A percentile compares a stretch with the other conserved stretches of the same genome.
Conservation (phyloP, 2,113 vertebrate genomes). For the Misgurnus mizolepis region DNA sequence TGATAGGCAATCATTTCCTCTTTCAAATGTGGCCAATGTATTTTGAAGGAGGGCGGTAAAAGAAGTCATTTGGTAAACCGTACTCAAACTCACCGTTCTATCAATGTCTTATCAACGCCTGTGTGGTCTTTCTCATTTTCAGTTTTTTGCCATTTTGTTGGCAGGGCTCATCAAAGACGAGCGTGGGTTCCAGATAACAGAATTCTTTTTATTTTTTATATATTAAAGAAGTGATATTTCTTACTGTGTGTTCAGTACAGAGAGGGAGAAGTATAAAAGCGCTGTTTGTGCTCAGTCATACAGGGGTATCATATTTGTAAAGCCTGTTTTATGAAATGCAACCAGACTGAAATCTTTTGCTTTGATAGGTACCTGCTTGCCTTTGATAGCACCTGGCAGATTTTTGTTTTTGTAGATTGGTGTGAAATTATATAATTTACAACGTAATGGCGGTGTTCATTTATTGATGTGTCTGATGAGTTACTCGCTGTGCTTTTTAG, state of each 20-base stretch:
- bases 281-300: not conserved
- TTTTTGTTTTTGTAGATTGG: not conserved
- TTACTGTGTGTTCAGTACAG: not conserved
- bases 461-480: too few relatives aligned
- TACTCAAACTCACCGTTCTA: slow-evolving; percentile 8
- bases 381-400: not conserved
- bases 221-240: not conserved
- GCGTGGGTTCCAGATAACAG: not conserved
- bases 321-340: not conserved
- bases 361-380: not conserved
- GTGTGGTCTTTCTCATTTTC: slow-evolving; percentile 21
- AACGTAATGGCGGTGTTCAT: too few relatives aligned
- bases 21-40: slow-evolving; percentile 20
- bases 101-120: slow-evolving; percentile 4
- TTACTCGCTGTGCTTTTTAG: too few relatives aligned
- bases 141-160: not conserved
- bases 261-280: not conserved
- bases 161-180: not conserved
- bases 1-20: slow-evolving; percentile 36
- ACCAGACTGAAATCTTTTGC: too few relatives aligned
- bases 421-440: slow-evolving; percentile 4
- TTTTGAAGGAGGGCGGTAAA: slow-evolving; percentile 29
- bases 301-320: not conserved
- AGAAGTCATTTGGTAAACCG: slow-evolving; percentile 23
- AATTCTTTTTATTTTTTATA: slow-evolving; percentile 1